Evolutionary conservation across 2,888 invertebrate species (phyloP).

Genomic region (Lasioglossum lativentre): DNA sequence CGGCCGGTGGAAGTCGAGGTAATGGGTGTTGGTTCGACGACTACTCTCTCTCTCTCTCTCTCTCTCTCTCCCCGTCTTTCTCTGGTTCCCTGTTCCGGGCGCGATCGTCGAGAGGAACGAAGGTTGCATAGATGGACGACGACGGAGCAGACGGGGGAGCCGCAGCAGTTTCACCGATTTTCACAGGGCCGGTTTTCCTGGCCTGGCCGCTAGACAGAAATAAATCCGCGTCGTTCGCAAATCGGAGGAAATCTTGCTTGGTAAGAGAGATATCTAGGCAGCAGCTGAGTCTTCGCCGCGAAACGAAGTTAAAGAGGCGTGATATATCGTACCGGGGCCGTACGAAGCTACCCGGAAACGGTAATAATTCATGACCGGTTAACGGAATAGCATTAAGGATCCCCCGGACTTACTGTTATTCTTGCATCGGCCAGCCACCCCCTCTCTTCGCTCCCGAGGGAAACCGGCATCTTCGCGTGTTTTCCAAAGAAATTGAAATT

Average conservation of each 20-base stretch:
- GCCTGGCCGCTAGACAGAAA: constrained; percentile 58
- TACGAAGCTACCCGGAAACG: constrained; percentile 74
- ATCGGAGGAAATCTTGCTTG: constrained; percentile 61
- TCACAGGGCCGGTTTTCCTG: constrained; percentile 69
- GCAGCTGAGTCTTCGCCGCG: constrained; percentile 58
- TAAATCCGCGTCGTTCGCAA: constrained; percentile 74
- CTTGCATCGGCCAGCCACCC: constrained; percentile 33
- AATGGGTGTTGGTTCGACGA: constrained; percentile 69
- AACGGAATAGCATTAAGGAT: constrained; percentile 79
- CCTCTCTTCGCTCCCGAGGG: not conserved
- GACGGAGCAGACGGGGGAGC: not conserved
- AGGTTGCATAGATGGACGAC: constrained; percentile 38
- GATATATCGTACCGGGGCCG: constrained; percentile 72
- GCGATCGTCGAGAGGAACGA: constrained; percentile 40
- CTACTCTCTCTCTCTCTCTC: constrained; percentile 27
- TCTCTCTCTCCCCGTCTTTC: not conserved
- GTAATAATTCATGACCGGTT: constrained; percentile 77
- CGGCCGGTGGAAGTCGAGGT: constrained; percentile 62
- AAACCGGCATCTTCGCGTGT: not conserved
- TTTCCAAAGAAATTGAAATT: constrained; percentile 31
- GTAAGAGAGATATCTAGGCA: constrained; percentile 35
- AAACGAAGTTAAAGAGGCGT: constrained; percentile 70
- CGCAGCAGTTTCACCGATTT: constrained; percentile 53
- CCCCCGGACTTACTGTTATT: constrained; percentile 72
- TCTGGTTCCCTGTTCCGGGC: constrained; percentile 44